Conservation (phyloP, 2,888 invertebrate species). For the Priocnemis perturbator region DNA sequence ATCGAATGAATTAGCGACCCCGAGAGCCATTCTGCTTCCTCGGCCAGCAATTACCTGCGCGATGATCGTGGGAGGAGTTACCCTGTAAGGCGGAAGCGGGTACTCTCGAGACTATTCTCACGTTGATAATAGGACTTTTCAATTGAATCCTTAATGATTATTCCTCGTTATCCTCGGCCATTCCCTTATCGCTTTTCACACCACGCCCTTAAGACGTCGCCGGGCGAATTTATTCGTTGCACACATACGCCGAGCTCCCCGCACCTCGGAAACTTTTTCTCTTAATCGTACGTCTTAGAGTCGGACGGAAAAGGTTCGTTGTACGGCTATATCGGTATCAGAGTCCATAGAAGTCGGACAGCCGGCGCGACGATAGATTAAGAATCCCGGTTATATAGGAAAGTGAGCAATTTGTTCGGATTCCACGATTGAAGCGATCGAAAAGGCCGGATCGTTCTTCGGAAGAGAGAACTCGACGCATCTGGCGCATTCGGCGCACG, state of each 20-base stretch:
- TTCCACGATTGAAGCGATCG: not conserved
- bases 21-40: constrained; percentile 30
- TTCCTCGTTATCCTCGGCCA: constrained; percentile 35
- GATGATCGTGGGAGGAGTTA: constrained; percentile 23
- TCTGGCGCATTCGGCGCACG: too few relatives aligned
- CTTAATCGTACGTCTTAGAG: not conserved
- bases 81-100: constrained; percentile 35
- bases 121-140: constrained; percentile 46
- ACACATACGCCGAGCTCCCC: not conserved
- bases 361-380: too few relatives aligned
- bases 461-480: too few relatives aligned
- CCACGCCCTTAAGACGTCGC: not conserved
- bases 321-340: too few relatives aligned
- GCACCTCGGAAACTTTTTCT: not conserved
- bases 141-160: constrained; percentile 41
- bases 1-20: constrained; percentile 37
- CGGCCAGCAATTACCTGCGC: constrained; percentile 38
- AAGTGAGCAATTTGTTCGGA: constrained; percentile 2
- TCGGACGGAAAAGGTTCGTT: too few relatives aligned
- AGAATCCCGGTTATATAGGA: too few relatives aligned
- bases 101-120: constrained; percentile 25
- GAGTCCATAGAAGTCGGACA: too few relatives aligned
- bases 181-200: not conserved
- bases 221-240: not conserved
- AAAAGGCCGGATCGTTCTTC: too few relatives aligned